phyloP scores from a whole-genome alignment of 2,888 invertebrate genomes.

The Zele albiditarsus region DNA sequence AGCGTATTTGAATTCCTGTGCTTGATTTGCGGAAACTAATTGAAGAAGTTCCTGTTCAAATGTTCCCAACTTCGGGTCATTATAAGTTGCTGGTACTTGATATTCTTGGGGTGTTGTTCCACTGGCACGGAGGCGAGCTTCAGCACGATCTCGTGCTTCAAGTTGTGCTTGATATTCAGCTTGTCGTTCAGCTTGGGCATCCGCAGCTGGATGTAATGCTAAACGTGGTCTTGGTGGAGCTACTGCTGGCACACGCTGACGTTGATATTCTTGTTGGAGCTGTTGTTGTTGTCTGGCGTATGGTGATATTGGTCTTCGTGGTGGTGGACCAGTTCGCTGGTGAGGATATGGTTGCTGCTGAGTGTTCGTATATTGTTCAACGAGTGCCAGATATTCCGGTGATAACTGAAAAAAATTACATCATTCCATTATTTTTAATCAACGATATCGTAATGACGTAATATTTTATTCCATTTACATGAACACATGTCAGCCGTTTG shows the following conservation, averaged over 20 bases:
- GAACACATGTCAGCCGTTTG: not conserved
- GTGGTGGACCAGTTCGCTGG: conserved; percentile 50
- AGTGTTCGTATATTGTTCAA: conserved; percentile 64
- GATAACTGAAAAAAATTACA: conserved; percentile 61
- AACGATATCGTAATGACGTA: not conserved
- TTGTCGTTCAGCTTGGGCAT: conserved; percentile 60
- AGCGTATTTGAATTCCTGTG: conserved; percentile 64
- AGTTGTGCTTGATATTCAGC: conserved; percentile 62
- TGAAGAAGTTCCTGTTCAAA: conserved; percentile 68
- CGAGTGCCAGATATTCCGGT: conserved; percentile 64
- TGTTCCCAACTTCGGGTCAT: conserved; percentile 64
- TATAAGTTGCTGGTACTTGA: conserved; percentile 57
- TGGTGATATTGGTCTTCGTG: conserved; percentile 60
- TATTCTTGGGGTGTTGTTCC: conserved; percentile 56
- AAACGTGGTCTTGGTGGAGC: conserved; percentile 63
- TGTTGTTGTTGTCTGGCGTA: conserved; percentile 67
- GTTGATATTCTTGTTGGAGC: conserved; percentile 66
- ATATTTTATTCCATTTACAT: not conserved
- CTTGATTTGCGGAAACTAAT: conserved; percentile 67
- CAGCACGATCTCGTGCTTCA: conserved; percentile 61
- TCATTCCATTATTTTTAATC: not conserved
- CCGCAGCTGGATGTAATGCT: conserved; percentile 62
- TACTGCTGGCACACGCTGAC: conserved; percentile 64
- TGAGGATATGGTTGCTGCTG: conserved; percentile 48
- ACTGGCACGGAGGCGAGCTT: conserved; percentile 57